Evolutionary conservation across 1,140 invertebrate species (phyloP).

Genomic region (Aphaenogaster rudis): DNA sequence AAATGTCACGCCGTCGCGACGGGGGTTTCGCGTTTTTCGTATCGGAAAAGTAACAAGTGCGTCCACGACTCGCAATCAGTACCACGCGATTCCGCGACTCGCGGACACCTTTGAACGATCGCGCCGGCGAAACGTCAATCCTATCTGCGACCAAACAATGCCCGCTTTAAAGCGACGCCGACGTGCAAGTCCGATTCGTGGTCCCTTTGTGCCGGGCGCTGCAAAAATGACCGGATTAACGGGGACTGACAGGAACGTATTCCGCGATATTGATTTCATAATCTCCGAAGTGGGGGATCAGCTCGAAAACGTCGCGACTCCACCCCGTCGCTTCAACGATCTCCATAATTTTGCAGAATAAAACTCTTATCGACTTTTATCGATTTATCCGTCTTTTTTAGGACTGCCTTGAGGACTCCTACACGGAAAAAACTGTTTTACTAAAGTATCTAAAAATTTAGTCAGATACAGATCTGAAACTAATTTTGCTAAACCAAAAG

Average conservation of each 20-base stretch:
- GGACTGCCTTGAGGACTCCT: background rate
- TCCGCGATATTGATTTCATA: conserved; percentile 22
- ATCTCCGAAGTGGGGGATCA: background rate
- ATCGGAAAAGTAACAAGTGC: background rate
- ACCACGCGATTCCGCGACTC: background rate
- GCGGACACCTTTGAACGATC: conserved; percentile 6
- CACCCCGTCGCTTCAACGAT: background rate
- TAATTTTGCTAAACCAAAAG: too few relatives aligned
- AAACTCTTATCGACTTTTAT: background rate
- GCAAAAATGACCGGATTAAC: conserved; percentile 13
- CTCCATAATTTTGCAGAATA: background rate
- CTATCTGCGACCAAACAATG: conserved; percentile 4
- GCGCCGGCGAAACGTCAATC: conserved; percentile 14
- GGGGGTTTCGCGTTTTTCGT: too few relatives aligned
- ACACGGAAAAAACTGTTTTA: too few relatives aligned
- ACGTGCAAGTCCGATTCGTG: background rate
- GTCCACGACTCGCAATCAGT: background rate
- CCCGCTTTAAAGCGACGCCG: background rate
- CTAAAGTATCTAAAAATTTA: too few relatives aligned
- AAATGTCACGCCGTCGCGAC: conserved; percentile 5
- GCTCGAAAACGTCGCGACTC: background rate
- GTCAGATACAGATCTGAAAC: too few relatives aligned
- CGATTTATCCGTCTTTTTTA: background rate
- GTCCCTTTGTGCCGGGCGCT: background rate
- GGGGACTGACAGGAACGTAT: conserved; percentile 19